Conservation (phyloP, 2,888 invertebrate genomes). For the Nomada goodeniana region DNA sequence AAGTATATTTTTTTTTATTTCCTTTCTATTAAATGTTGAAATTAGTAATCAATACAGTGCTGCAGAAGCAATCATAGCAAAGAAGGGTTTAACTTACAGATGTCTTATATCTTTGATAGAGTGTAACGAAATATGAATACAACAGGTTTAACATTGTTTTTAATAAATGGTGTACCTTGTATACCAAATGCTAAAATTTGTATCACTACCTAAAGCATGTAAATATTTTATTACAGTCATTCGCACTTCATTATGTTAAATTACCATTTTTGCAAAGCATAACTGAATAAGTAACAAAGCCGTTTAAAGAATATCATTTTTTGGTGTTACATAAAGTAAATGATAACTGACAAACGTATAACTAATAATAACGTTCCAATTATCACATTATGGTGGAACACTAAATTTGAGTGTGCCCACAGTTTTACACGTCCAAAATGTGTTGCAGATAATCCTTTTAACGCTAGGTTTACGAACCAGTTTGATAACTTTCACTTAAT, state of each 20-base stretch:
- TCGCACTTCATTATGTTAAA: neutral
- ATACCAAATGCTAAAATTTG: neutral
- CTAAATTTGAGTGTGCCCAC: neutral
- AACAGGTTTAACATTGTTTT: neutral
- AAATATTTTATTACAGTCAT: slow-evolving; percentile 8
- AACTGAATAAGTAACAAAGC: slow-evolving; percentile 8
- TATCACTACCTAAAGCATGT: neutral
- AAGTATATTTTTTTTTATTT: slow-evolving; percentile 3
- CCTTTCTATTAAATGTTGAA: slow-evolving; percentile 8
- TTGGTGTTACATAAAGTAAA: neutral
- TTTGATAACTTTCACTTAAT: neutral
- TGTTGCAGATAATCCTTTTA: too few relatives aligned
- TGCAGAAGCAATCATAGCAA: neutral
- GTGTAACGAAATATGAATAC: too few relatives aligned
- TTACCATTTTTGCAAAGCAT: neutral
- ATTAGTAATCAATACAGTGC: neutral
- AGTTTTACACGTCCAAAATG: too few relatives aligned
- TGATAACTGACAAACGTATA: slow-evolving; percentile 1
- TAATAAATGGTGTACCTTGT: slow-evolving; percentile 1
- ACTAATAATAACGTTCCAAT: neutral
- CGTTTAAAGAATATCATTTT: neutral
- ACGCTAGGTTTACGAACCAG: too few relatives aligned
- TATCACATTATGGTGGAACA: neutral
- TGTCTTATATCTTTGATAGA: too few relatives aligned
- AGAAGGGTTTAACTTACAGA: neutral